Conservation (phyloP, 2,797 vertebrate genomes). For the Parotocinclus haroldoi region DNA sequence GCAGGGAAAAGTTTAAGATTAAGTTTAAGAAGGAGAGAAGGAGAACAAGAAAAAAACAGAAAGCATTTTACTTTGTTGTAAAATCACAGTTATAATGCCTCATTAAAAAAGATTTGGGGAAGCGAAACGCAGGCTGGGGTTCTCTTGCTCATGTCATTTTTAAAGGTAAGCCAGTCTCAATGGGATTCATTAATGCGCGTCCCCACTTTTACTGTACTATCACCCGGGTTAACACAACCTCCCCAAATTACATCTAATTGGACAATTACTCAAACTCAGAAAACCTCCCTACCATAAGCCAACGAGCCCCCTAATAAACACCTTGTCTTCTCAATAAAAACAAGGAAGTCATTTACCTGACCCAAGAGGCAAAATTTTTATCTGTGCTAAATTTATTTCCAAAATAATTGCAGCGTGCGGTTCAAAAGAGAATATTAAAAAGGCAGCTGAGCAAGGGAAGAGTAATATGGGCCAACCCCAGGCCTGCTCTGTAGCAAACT, state of each 20-base stretch:
- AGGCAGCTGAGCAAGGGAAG: conserved; percentile 72
- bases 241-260: conserved; percentile 99
- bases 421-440: conserved; percentile 92
- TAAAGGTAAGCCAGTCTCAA: conserved; percentile 86
- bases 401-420: conserved; percentile 90
- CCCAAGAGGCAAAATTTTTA: conserved; percentile 95
- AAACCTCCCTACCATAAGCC: conserved; percentile 89
- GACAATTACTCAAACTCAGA: conserved; percentile 99
- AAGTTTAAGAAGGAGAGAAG: conserved; percentile 55
- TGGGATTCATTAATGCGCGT: conserved; percentile 98
- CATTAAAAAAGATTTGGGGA: conserved; percentile 84
- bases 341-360: conserved; percentile 95
- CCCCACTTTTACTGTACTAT: conserved; percentile 85
- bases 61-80: conserved; percentile 68
- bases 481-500: conserved; percentile 79
- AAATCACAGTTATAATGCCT: conserved; percentile 76
- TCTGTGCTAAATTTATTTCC: conserved; percentile 96
- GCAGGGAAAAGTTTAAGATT: conserved; percentile 33
- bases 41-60: conserved; percentile 54
- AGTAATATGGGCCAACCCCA: conserved; percentile 82
- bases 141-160: conserved; percentile 66
- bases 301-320: conserved; percentile 98
- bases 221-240: conserved; percentile 85
- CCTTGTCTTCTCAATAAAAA: conserved; percentile 98
- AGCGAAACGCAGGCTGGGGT: conserved; percentile 87